Conservation (phyloP, 2,888 invertebrate genomes). For the Lasius fuliginosus region DNA sequence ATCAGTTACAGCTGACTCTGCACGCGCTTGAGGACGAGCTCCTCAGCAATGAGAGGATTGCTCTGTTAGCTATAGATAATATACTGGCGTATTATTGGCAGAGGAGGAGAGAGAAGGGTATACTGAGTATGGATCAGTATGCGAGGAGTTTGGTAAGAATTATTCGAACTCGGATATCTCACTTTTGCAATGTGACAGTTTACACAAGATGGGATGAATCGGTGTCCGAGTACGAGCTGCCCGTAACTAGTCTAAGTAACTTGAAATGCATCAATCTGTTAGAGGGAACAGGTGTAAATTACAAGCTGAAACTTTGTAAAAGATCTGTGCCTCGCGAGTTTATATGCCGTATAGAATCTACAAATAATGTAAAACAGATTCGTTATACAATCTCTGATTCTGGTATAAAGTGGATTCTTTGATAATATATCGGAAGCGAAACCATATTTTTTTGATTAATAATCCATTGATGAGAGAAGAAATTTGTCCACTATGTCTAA, state of each 20-base stretch:
- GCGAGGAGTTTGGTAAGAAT: conserved; percentile 85
- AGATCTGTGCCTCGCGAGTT: conserved; percentile 1
- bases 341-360: conserved; percentile 60
- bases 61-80: conserved; percentile 87
- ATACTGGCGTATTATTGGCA: conserved; percentile 87
- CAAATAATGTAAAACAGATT: conserved; percentile 54
- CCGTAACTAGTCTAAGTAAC: not conserved
- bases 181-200: conserved; percentile 87
- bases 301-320: conserved; percentile 83
- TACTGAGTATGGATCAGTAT: conserved; percentile 86
- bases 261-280: not conserved
- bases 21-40: conserved; percentile 85
- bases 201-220: conserved; percentile 88
- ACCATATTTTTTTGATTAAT: conserved; percentile 31
- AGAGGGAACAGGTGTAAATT: conserved; percentile 79
- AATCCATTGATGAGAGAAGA: conserved; percentile 72
- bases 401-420: conserved; percentile 67
- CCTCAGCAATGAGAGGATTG: conserved; percentile 84
- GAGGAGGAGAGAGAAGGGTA: conserved; percentile 74
- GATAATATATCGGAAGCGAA: not conserved
- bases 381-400: conserved; percentile 60
- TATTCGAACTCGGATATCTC: conserved; percentile 87
- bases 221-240: not conserved
- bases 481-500: conserved; percentile 81
- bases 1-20: conserved; percentile 83